Base-by-base conservation (phyloP, 2,888 invertebrate species). In the Drosophila cognata region DNA sequence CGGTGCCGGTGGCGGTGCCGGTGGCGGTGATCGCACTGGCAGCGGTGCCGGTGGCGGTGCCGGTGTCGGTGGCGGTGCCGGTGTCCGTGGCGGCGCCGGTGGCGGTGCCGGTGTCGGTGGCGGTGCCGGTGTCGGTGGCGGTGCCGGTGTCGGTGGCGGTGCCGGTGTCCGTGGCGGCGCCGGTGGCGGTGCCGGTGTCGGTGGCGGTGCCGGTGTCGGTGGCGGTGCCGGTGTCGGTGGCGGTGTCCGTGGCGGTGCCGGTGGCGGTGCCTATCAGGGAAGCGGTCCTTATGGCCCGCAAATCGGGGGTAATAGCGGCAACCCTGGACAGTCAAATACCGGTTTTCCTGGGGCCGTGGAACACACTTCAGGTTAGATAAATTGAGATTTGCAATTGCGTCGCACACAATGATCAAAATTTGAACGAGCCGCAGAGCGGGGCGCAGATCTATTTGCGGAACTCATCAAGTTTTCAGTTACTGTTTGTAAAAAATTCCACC, bases 311-410 rank as follows among this genome's bases (percentile, higher is more conserved):
- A 67, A 53, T 55, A 84, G 72, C 59, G 72, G 79, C 71, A 74
- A 70, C 76, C 74, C 84, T 25, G 84, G 67, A 55, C 65, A 50
- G 35, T 71, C 75, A 38, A 64, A 75, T 81, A 81, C 91, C 88
- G 92, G 92, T 91, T 91, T 91, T 92, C 91, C 92, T 92, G 91
- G 89, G 90, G 90, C 77, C 84, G 60, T 74, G 82, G 89, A 84
- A 82, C 89, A 91, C 85, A 82, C 81, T 77, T 67, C 89, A 92
- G 92, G 92, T 92, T 92, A 92, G 92, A 82, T 79, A 81, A 77
- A 65, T 67, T 75, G 72, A 68, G 81, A 82, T 74, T 72, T 64
- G 65, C 59, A 60, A 67, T 48, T 64, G 57, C 57, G 55, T 43
- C 69, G 53, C 53, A 38, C 56, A 60, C 55, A 63, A 65, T 73